Evolutionary conservation across 2,113 vertebrate species (phyloP).

Genomic region (Cariama cristata): DNA sequence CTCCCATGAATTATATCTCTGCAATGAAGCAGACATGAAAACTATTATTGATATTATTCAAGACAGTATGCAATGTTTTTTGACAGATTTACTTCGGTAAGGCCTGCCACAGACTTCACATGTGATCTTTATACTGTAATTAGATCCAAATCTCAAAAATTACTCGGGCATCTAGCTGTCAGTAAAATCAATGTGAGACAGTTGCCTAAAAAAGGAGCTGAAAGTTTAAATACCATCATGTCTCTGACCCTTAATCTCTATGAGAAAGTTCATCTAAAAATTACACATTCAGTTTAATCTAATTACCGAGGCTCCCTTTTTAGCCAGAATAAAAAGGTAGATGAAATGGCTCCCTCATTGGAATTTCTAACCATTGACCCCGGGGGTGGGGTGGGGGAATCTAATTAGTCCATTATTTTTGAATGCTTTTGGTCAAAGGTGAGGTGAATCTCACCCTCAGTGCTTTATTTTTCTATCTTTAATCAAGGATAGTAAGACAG

Average conservation of each 20-base stretch:
- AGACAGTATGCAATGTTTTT: neutral
- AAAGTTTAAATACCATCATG: conserved; percentile 11
- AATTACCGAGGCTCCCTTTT: neutral
- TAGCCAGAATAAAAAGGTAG: neutral
- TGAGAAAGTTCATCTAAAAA: neutral
- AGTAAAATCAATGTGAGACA: neutral
- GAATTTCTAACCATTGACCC: neutral
- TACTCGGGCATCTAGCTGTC: neutral
- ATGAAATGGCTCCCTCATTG: neutral
- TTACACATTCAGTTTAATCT: neutral
- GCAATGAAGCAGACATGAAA: neutral
- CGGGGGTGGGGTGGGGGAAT: neutral
- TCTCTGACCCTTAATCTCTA: neutral
- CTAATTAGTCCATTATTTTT: neutral
- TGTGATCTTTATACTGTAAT: neutral
- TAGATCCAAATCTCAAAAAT: conserved; percentile 16
- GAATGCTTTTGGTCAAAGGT: neutral
- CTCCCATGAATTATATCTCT: neutral
- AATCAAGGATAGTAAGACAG: neutral
- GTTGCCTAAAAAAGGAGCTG: neutral
- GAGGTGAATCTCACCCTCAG: neutral
- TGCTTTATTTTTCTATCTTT: neutral
- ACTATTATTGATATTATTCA: neutral
- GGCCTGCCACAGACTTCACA: neutral
- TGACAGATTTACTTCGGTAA: neutral